Evolutionary conservation across 2,888 invertebrate species (phyloP), one percentile per base, ranked within the genome.

Genomic region (Melinaea marsaeus): DNA sequence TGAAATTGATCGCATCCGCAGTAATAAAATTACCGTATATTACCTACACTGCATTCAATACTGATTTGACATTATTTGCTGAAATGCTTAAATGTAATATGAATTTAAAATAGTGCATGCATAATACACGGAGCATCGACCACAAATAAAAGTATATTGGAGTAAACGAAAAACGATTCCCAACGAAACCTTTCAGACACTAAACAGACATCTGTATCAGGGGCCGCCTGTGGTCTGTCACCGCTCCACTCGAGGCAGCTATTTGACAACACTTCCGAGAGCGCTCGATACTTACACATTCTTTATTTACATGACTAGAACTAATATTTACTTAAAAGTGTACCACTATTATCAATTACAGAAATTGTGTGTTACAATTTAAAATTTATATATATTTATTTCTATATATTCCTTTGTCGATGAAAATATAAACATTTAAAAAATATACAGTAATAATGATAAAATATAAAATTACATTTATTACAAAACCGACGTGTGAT

Each of bases 251-350:
- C 32, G 22, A 51, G 51, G 32, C 51, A 51, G 22, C 51, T 51
- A 51, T 51, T 51, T 51, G 51, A 51, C 51, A 51, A 51, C 51
- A 51, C 51, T 51, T 51, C 51, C 51, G 51, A 11, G 51, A 51
- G 11, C 32, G 32, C 32, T 51, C 7, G 13, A 48, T 48, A n/a
- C 48, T 13, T n/a, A 22, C 22, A 13, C 9, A 51, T 32, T 32
- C 51, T 2, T 51, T 32, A 22, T 51, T 6, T 51, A 51, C 7
- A 32, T 4, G 32, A 6, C 51, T 11, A 2, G 51, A 7, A 7
- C 6, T 32, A 32, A 51, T 9, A 32, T 51, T 7, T 51, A 51
- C 32, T 32, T 51, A 32, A 51, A 32, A 32, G 11, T 32, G 13
- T 4, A 6, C 46, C n/a, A n/a, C 13, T 4, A n/a, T 46, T n/a